A percentile compares a stretch with the other conserved stretches of the same genome.
Conservation (phyloP, 53 echinoderm and acorn worm genomes). For the Actinopyga echinites region DNA sequence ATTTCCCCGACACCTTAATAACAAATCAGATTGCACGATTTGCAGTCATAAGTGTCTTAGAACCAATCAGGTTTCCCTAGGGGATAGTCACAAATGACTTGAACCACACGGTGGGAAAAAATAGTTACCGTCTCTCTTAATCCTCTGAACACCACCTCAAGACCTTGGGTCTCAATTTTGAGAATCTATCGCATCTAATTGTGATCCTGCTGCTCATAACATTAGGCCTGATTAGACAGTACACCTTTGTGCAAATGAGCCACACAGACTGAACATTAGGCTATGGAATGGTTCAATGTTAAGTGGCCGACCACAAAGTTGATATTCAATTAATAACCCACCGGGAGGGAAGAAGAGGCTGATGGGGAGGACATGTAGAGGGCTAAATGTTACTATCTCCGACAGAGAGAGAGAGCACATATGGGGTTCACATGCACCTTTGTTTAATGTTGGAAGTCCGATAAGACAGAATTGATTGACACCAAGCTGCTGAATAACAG, state of each 20-base stretch:
- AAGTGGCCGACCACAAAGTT: slow-evolving; percentile 12
- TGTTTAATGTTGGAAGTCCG: slow-evolving; percentile 1
- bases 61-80: slow-evolving; percentile 3
- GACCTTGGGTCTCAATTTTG: slow-evolving; percentile 26
- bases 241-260: slow-evolving; percentile 6
- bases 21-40: slow-evolving; percentile 31
- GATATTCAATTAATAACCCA: slow-evolving; percentile 24
- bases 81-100: neutral
- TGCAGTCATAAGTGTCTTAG: neutral
- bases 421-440: slow-evolving; percentile 37
- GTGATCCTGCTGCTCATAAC: slow-evolving; percentile 35
- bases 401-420: slow-evolving; percentile 27
- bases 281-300: neutral
- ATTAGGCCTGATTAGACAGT: slow-evolving; percentile 40
- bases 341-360: slow-evolving; percentile 8
- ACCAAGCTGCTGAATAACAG: neutral
- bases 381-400: slow-evolving; percentile 11
- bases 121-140: slow-evolving; percentile 13
- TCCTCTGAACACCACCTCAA: slow-evolving; percentile 27
- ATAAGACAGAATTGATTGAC: slow-evolving; percentile 6
- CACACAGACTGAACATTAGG: slow-evolving; percentile 15
- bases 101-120: slow-evolving; percentile 20
- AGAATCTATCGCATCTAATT: slow-evolving; percentile 23
- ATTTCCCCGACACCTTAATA: neutral
- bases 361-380: neutral